Base-by-base conservation (phyloP, 2,888 invertebrate genomes). In the Teleogryllus oceanicus region DNA sequence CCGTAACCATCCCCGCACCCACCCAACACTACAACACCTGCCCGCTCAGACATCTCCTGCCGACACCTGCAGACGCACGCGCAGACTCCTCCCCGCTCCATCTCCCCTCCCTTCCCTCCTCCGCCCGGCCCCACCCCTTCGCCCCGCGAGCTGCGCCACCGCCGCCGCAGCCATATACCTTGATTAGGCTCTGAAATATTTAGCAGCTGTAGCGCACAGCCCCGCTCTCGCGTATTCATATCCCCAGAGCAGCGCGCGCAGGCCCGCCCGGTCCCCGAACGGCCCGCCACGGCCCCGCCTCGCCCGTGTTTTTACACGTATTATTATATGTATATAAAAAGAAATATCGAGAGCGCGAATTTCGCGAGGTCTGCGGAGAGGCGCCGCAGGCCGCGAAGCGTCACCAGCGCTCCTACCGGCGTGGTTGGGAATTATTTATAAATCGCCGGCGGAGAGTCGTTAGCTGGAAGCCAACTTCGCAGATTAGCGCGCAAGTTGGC, bases 111-210 rank as follows among this genome's bases (percentile, higher is more conserved):
- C 13, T 16, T 5, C 62, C 62, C 62, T 1, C 11, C 62, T 16
- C 12, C 62, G 8, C 62, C 62, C 62, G 16, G 8, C 62, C 62
- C 0, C 62, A 1, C 13, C 62, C 16, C n/a, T 1, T 8, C 13
- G 13, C 62, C 62, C 62, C 62, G 16, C n/a, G 5, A 1, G n/a
- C 62, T 18, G 16, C 62, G 62, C 62, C n/a, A 18, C 20, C 12
- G 0, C 50, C 13, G 78, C 78, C 74, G 78, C 80, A 62, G 62
- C 62, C 81, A 76, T 80, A 79, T 80, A 81, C 80, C 81, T 81
- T 81, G 80, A 81, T 81, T 81, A 81, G 81, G 80, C 80, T 78
- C 81, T 81, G 80, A 81, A 81, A 80, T 81, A 81, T 81, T 81
- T 80, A 81, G 80, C 78, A 80, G 78, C 78, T n/a, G 51, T 50